Evolutionary conservation across 2,888 invertebrate genomes (phyloP).

Genomic region (Caradrina clavipalpis): DNA sequence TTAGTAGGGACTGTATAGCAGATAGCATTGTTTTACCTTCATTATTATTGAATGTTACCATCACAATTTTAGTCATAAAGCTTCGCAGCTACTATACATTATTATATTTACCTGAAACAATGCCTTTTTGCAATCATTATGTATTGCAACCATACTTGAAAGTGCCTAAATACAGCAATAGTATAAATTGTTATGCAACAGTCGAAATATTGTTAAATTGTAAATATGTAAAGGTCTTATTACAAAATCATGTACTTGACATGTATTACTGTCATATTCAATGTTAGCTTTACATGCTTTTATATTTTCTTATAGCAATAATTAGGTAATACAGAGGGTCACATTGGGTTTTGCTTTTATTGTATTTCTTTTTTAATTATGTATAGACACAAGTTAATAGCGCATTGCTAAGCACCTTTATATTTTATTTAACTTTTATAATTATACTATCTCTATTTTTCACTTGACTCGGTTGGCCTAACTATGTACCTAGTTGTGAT

Average conservation of each 20-base stretch:
- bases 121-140: conserved; percentile 48
- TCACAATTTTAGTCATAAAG: conserved; percentile 35
- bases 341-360: conserved; percentile 6
- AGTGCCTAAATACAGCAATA: conserved; percentile 66
- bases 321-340: not conserved
- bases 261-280: conserved; percentile 43
- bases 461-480: conserved; percentile 6
- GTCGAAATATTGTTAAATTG: conserved; percentile 48
- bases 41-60: conserved; percentile 43
- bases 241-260: conserved; percentile 47
- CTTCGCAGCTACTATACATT: conserved; percentile 37
- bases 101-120: conserved; percentile 34
- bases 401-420: conserved; percentile 33
- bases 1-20: conserved; percentile 25
- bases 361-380: conserved; percentile 39
- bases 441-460: conserved; percentile 6
- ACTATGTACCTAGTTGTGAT: conserved; percentile 14
- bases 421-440: conserved; percentile 28
- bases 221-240: conserved; percentile 51
- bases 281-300: conserved; percentile 8
- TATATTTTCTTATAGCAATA: not conserved
- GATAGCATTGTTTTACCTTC: conserved; percentile 45
- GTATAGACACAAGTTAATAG: conserved; percentile 42
- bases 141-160: conserved; percentile 53
- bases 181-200: conserved; percentile 57